Conservation (phyloP, 2,797 vertebrate species). For the Pantherophis alleghaniensis region DNA sequence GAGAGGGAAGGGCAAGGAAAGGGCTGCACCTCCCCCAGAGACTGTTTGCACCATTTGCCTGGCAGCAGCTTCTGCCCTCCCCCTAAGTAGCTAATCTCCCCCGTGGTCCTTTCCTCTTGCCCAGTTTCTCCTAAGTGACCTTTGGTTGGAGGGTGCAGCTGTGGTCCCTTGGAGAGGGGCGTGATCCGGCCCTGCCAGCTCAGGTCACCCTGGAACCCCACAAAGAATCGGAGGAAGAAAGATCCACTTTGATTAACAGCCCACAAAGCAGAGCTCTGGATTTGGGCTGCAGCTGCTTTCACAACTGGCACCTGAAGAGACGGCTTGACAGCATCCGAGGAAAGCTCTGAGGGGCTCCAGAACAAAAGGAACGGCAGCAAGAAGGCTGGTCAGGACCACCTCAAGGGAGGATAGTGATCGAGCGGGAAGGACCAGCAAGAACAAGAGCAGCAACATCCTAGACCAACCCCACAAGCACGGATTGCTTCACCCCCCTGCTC, state of each 20-base stretch:
- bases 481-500: not conserved
- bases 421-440: too few species aligned
- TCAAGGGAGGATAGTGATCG: not conserved
- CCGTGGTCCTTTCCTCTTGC: not conserved
- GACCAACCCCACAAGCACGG: too few species aligned
- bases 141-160: fast-evolving
- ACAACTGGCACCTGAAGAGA: not conserved
- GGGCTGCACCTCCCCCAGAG: too few species aligned
- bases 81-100: not conserved
- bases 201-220: not conserved
- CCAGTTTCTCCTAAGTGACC: not conserved
- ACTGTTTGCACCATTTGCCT: fast-evolving
- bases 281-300: not conserved
- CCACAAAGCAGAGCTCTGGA: not conserved
- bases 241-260: not conserved
- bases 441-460: not conserved
- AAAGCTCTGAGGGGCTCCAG: not conserved
- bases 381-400: not conserved
- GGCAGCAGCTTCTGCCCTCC: not conserved
- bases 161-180: not conserved
- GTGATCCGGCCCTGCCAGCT: not conserved
- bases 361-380: not conserved
- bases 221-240: not conserved
- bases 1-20: fast-evolving
- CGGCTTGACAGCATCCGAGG: not conserved